Evolutionary conservation across 1,140 invertebrate species (phyloP), one percentile per base, ranked within the genome.

Genomic region (Frieseomelitta varia): DNA sequence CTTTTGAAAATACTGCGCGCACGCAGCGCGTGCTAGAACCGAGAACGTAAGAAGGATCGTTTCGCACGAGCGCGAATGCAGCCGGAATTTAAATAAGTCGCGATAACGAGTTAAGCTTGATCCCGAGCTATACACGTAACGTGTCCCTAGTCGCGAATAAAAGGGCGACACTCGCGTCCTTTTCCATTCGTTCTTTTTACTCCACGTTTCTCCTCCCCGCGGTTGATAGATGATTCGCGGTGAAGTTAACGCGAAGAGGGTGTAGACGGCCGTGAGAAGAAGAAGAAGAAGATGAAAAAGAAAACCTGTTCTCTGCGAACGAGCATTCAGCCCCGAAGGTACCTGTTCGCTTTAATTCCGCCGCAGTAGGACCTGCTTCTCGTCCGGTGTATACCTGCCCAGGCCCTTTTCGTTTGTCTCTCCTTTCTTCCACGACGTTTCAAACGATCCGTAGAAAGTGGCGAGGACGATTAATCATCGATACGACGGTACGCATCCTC

Each of bases 271-370:
- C 86, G 85, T 90, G 90, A 92, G 69, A 87, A 85, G 80, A 82
- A 87, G 81, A 87, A 71, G 79, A 89, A 79, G 81, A 87, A 71
- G 79, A 89, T 79, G 85, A 90, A 90, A 91, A 92, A 91, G 91
- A 93, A 91, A 93, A 93, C 92, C 91, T 92, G 92, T 94, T 93
- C 89, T 92, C 88, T 89, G 81, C 84, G 90, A 90, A 87, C 71
- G 82, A 90, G 89, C 90, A 81, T 92, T 91, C 88, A 88, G 85
- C 86, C 86, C 86, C 68, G 73, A 84, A 90, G 90, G 91, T 92
- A 92, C 92, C 92, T 92, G 92, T 89, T 91, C 90, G 91, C 90
- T 92, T 94, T 92, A 93, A 93, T 93, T 92, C 91, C 84, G 85
- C 85, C 89, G 90, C 88, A 92, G 90, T 92, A 92, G 91, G 91